Evolutionary conservation across 2,797 vertebrate genomes (phyloP), one percentile per base, ranked within the genome.

Genomic region (Poliocrania exsul): DNA sequence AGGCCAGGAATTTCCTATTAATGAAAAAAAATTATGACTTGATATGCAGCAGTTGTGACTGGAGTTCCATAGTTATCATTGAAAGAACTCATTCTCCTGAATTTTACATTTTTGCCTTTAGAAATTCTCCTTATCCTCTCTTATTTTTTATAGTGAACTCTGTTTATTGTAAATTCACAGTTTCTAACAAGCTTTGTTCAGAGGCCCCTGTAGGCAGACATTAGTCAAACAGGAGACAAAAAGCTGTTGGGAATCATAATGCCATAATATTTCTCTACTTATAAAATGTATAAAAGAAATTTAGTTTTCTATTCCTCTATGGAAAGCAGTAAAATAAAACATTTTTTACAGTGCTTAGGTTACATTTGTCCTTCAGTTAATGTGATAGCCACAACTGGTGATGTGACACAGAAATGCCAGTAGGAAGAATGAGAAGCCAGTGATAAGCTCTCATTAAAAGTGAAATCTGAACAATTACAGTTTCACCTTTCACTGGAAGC

Each of bases 161-260:
- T 92, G 20, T 70, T 92, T 96, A 81, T 92, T 92, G 42, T 81
- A 93, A 91, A 93, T 77, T 83, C 82, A 65, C 26, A 81, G 65
- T 91, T 94, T 88, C 83, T 82, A 62, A 95, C 62, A 74, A 79
- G 83, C 21, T 84, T 92, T 71, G 26, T 66, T 92, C 73, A 81
- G 51, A 80, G 74, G 92, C 18, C 61, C 90, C 71, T 77, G n/a
- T 50, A 89, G 77, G 86, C 60, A 97, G 86, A 94, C 51, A 86
- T 97, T 92, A 94, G 49, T 96, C 80, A 97, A 78, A 46, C 12
- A 50, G 51, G 44, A 78, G 37, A 42, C 58, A 56, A 74, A 96
- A 96, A 92, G 81, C 53, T 90, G 71, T 94, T 95, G 66, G 33
- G n/a, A 89, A 91, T 86, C 67, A 24, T 3, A 94, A 75, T 79